Conservation (phyloP, 2,797 vertebrate genomes). For the Aythya fuligula region DNA sequence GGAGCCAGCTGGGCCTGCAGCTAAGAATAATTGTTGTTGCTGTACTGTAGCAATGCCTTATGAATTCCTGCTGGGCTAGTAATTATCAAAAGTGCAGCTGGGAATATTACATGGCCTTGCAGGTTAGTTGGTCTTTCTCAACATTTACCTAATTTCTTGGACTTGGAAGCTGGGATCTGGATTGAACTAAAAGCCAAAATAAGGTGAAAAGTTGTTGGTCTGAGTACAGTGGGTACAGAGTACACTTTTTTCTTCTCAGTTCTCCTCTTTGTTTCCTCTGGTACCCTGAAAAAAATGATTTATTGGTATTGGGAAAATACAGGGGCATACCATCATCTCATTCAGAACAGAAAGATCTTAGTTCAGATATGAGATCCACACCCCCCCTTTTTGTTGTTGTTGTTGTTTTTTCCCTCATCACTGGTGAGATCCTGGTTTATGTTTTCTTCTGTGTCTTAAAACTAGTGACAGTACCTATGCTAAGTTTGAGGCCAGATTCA, state of each 20-base stretch:
- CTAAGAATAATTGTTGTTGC: slow-evolving; percentile 39
- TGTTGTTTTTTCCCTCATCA: neutral
- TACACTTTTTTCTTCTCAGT: neutral
- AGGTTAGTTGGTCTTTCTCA: neutral
- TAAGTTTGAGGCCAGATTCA: neutral
- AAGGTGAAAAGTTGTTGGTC: neutral
- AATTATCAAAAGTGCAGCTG: neutral
- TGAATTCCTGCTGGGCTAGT: neutral
- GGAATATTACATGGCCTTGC: neutral
- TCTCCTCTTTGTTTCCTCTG: neutral
- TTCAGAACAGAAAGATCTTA: neutral
- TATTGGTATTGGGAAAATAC: neutral
- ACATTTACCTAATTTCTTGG: neutral
- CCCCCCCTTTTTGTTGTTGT: too few species aligned
- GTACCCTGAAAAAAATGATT: neutral
- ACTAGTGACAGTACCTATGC: neutral
- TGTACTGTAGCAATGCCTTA: neutral
- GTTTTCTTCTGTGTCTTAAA: neutral
- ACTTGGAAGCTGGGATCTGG: neutral
- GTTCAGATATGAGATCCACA: neutral
- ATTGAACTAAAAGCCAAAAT: neutral
- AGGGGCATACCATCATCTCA: neutral
- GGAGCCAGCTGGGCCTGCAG: slow-evolving; percentile 10
- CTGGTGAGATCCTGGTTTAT: neutral
- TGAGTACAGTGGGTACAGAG: neutral